Evolutionary conservation across 2,888 invertebrate species (phyloP), one percentile per base, ranked within the genome.

Genomic region (Thecocarcelia acutangulata): DNA sequence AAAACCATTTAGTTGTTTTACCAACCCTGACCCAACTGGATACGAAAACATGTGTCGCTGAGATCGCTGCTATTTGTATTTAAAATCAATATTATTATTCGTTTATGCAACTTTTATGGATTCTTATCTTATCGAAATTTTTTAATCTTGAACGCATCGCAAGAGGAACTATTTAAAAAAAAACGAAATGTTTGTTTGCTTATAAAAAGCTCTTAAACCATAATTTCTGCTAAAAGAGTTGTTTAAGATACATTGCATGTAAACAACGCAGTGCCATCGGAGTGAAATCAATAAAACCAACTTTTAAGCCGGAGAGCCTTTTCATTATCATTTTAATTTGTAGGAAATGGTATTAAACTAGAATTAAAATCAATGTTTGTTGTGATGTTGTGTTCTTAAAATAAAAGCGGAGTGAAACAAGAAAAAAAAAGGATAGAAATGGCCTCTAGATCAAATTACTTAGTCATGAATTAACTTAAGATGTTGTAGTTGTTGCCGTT

Each of bases 401-500:
- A 42, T 13, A 8, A 58, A 69, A 74, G 21, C 37, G 21, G 11
- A 46, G n/a, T 50, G 17, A 15, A 70, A 48, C 4, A 42, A 12
- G n/a, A 6, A 44, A 52, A 37, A 64, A 54, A 33, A 40, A 64
- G 42, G 37, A 3, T 54, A 70, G 69, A 82, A 82, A 82, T 78
- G 58, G 70, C 66, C 59, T 72, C 46, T 82, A 61, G 74, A 82
- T 82, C 78, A 78, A 78, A 82, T 82, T 78, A 78, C 82, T 74
- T 61, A 64, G 74, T 33, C 74, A 82, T 78, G 82, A 82, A 75
- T 78, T 82, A 78, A 82, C 70, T 82, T 46, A 78, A 78, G 70
- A 81, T 84, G 81, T 81, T 83, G 83, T 64, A 80, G 76, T 48
- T 76, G 64, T 74, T 68, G 75, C 75, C 56, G 66, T 72, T 77